These are phyloP conservation scores for Euproctis similis DNA, from an alignment of 2,888 invertebrate species.

Conservation along the genomic window DNA sequence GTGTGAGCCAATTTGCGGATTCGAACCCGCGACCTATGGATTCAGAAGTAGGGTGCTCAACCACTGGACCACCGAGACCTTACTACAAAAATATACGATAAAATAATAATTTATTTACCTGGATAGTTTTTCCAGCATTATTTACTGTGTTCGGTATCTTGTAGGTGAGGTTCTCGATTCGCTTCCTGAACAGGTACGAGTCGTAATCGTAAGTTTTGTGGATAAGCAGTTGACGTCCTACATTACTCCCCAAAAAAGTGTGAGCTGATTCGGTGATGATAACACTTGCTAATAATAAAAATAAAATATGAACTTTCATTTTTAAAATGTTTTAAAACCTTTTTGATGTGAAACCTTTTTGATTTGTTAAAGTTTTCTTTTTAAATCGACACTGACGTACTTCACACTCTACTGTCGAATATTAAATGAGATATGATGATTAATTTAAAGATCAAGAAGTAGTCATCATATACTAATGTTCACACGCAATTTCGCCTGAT, in stretches of 20 bases:
- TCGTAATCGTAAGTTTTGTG: slow-evolving; percentile 24
- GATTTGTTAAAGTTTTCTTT: too few relatives aligned
- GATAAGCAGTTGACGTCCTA: slow-evolving; percentile 25
- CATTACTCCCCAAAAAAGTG: slow-evolving; percentile 27
- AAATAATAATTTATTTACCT: slow-evolving; percentile 23
- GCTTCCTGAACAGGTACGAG: slow-evolving; percentile 30
- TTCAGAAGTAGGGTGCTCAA: too few relatives aligned
- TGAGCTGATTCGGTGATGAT: slow-evolving; percentile 40
- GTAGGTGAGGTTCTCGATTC: slow-evolving; percentile 34
- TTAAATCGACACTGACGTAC: too few relatives aligned
- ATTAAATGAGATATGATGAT: background rate
- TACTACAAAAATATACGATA: background rate
- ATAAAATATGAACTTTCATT: slow-evolving; percentile 28
- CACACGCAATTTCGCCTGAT: too few relatives aligned
- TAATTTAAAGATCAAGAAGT: background rate
- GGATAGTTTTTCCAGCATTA: slow-evolving; percentile 22
- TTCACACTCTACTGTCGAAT: background rate
- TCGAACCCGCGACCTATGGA: too few relatives aligned
- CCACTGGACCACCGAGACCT: too few relatives aligned
- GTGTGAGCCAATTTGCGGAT: too few relatives aligned
- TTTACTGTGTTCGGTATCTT: slow-evolving; percentile 19
- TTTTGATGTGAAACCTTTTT: too few relatives aligned
- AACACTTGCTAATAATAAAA: slow-evolving; percentile 24
- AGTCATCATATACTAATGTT: too few relatives aligned
- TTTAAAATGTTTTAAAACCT: slow-evolving; percentile 1